Evolutionary conservation across 2,113 vertebrate genomes (phyloP), one percentile per base, ranked within the genome.

Genomic region (Thunnus thynnus): DNA sequence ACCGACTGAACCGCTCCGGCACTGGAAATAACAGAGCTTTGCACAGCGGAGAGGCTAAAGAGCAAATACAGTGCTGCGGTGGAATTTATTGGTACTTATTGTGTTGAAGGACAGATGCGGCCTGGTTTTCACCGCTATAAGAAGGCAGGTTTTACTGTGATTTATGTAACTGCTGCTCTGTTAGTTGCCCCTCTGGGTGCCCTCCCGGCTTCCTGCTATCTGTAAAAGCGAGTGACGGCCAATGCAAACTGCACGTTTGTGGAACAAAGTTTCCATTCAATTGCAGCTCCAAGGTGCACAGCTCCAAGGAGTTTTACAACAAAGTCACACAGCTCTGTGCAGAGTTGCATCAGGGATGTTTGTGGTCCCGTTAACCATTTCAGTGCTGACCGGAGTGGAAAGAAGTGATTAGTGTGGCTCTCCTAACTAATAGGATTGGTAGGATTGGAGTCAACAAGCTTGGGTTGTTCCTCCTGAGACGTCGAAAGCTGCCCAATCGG

Each of bases 401-500:
- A 25, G 50, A 61, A 47, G 84, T 89, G 87, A 92, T 93, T 94
- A 94, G 88, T 77, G 77, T 77, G 84, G 88, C 87, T 89, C 74
- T 92, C 72, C 62, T 81, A 60, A 74, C 86, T 94, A 93, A 95
- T 94, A 89, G 91, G 93, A 94, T 95, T 94, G 91, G 82, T 94
- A 89, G 91, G 93, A 94, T 95, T 94, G 91, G 82, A 86, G 86
- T 90, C 91, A 93, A 90, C 89, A 88, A 89, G 92, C 87, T 91
- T 78, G 86, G 88, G 90, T 85, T 85, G 90, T 86, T 88, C 88
- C 89, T 87, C 65, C 65, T n/a, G 78, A 81, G 88, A 88, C 84
- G 77, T 79, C n/a, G 47, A 76, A 78, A 12, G 72, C 61, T 27
- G 83, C 68, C 86, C 88, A 91, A 83, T 91, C 72, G 76, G 83